phyloP scores from a whole-genome alignment of 2,113 vertebrate genomes.

The Lepus timidus region DNA sequence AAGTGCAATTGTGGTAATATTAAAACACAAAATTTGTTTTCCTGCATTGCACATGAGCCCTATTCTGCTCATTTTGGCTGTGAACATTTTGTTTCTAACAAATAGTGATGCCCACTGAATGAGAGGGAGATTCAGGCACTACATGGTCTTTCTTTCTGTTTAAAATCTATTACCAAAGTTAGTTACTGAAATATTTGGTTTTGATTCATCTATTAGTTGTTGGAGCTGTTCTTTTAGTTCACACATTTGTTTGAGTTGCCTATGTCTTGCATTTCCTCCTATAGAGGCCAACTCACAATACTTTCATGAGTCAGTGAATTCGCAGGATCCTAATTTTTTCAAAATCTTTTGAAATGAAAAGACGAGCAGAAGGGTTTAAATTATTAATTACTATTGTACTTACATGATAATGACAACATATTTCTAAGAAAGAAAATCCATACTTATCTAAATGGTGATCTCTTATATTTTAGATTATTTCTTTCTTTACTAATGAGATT shows the following conservation, averaged over 20 bases:
- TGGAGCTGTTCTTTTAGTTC: background rate
- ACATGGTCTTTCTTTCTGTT: background rate
- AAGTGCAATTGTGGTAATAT: constrained; percentile 34
- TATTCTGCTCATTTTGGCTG: background rate
- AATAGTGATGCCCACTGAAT: background rate
- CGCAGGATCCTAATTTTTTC: background rate
- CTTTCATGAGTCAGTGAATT: background rate
- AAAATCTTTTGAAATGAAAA: constrained; percentile 27
- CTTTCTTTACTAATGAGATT: constrained; percentile 23
- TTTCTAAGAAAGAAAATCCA: background rate
- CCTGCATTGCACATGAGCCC: background rate
- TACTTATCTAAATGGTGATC: background rate
- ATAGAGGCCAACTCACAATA: background rate
- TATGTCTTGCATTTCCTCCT: background rate
- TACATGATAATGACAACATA: background rate
- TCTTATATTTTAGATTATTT: constrained; percentile 45
- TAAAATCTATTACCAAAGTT: background rate
- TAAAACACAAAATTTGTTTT: constrained; percentile 35
- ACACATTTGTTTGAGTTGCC: background rate
- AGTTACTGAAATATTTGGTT: constrained; percentile 5
- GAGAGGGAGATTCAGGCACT: background rate
- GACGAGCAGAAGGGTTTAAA: background rate
- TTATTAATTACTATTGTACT: background rate
- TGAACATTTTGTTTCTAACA: background rate
- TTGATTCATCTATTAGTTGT: background rate